Evolutionary conservation across 2,888 invertebrate species (phyloP).

Genomic region (Limenitis camilla): DNA sequence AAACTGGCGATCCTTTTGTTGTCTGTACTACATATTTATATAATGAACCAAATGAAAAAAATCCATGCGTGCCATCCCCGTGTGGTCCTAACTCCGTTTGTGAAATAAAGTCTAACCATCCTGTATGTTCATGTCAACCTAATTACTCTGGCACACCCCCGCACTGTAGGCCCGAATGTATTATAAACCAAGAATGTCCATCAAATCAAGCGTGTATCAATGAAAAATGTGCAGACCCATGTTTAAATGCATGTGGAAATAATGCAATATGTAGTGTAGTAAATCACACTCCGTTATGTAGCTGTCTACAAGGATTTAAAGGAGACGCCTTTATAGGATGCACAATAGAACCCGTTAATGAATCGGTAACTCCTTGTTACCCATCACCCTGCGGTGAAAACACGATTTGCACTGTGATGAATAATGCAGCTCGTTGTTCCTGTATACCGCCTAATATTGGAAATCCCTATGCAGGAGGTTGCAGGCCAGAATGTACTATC

Average conservation of each 20-base stretch:
- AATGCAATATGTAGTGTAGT: constrained; percentile 87
- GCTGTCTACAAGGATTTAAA: constrained; percentile 82
- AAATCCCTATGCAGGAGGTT: constrained; percentile 89
- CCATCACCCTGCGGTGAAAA: constrained; percentile 90
- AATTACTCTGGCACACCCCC: constrained; percentile 88
- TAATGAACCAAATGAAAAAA: constrained; percentile 55
- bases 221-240: constrained; percentile 89
- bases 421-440: constrained; percentile 82
- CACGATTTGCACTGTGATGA: constrained; percentile 82
- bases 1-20: constrained; percentile 87
- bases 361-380: constrained; percentile 78
- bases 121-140: constrained; percentile 86
- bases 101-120: constrained; percentile 83
- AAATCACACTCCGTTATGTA: constrained; percentile 87
- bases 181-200: constrained; percentile 87
- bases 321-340: constrained; percentile 92
- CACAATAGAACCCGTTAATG: constrained; percentile 66
- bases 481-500: constrained; percentile 88
- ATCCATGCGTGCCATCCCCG: constrained; percentile 80
- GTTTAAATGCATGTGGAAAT: constrained; percentile 82
- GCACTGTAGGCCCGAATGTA: constrained; percentile 87
- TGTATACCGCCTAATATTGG: constrained; percentile 92
- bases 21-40: constrained; percentile 71
- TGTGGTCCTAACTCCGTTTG: constrained; percentile 90
- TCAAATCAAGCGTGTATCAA: constrained; percentile 85